phyloP scores from a whole-genome alignment of 2,113 vertebrate genomes.

The Cromileptes altivelis region DNA sequence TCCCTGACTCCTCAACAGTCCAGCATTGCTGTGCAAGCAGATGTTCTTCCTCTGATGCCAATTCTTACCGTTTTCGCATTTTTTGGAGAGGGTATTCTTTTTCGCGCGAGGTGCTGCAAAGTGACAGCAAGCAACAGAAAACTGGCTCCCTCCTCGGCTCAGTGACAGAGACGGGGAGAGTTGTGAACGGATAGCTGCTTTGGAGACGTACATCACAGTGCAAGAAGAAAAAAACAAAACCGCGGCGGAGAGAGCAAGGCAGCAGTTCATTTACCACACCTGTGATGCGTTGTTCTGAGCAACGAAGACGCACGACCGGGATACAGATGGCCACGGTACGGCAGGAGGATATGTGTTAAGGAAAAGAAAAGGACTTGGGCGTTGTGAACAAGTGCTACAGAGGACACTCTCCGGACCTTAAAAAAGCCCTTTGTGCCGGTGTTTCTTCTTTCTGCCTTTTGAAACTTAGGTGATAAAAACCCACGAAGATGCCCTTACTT shows the following conservation, averaged over 20 bases:
- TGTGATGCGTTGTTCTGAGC: constrained; percentile 87
- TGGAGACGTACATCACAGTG: constrained; percentile 40
- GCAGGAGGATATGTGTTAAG: constrained; percentile 80
- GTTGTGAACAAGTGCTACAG: constrained; percentile 65
- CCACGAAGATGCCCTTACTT: constrained; percentile 79
- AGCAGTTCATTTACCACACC: constrained; percentile 83
- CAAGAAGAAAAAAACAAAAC: background rate
- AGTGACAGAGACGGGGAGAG: constrained; percentile 30
- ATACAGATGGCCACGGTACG: constrained; percentile 75
- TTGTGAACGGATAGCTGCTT: constrained; percentile 57
- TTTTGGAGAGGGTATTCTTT: constrained; percentile 68
- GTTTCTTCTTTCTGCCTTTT: constrained; percentile 52
- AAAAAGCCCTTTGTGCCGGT: constrained; percentile 26
- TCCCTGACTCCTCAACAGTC: constrained; percentile 76
- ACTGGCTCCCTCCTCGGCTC: constrained; percentile 45
- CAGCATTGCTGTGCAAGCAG: constrained; percentile 86
- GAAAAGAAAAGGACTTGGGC: constrained; percentile 69
- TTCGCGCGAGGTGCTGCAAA: constrained; percentile 62
- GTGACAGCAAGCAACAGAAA: constrained; percentile 55
- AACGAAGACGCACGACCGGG: constrained; percentile 79
- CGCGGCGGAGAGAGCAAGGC: constrained; percentile 49
- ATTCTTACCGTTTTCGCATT: constrained; percentile 62
- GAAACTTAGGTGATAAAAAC: constrained; percentile 72
- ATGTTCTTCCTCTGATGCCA: constrained; percentile 79
- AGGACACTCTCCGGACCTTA: constrained; percentile 67